Conservation (phyloP, 2,797 vertebrate genomes). For the Setipinna tenuifilis region DNA sequence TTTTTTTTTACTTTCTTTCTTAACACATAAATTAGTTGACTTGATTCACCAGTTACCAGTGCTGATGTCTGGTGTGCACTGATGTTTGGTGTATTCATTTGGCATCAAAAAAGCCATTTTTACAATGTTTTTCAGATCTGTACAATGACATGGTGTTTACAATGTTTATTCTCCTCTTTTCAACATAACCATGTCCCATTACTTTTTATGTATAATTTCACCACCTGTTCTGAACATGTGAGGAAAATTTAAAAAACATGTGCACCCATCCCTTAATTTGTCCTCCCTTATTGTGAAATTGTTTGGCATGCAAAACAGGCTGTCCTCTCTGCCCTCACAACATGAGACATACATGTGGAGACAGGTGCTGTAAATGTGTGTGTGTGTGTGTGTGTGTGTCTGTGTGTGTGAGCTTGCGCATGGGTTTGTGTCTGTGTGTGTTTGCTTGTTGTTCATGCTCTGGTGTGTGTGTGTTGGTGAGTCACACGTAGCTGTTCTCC, state of each 20-base stretch:
- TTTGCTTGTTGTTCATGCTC: background rate
- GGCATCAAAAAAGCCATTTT: too few relatives aligned
- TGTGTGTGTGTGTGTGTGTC: background rate
- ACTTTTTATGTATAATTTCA: background rate
- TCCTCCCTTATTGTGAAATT: background rate
- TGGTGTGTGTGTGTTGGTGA: background rate
- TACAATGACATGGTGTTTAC: too few relatives aligned
- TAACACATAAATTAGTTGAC: background rate
- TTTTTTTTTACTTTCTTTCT: constrained; percentile 37
- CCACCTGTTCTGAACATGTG: background rate
- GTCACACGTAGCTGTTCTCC: background rate
- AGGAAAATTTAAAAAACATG: background rate
- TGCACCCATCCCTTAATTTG: background rate
- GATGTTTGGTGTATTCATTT: background rate
- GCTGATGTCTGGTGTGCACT: too few relatives aligned
- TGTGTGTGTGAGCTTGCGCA: background rate
- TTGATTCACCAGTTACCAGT: background rate
- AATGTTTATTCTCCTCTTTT: background rate
- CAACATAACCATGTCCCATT: background rate
- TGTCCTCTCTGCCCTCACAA: background rate
- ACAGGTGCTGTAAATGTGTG: background rate
- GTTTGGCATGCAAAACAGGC: background rate
- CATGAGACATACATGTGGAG: background rate
- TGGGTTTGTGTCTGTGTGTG: background rate
- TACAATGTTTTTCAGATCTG: too few relatives aligned